phyloP scores from a whole-genome alignment of 2,888 invertebrate genomes.

The Leptopilina drosophilae region DNA sequence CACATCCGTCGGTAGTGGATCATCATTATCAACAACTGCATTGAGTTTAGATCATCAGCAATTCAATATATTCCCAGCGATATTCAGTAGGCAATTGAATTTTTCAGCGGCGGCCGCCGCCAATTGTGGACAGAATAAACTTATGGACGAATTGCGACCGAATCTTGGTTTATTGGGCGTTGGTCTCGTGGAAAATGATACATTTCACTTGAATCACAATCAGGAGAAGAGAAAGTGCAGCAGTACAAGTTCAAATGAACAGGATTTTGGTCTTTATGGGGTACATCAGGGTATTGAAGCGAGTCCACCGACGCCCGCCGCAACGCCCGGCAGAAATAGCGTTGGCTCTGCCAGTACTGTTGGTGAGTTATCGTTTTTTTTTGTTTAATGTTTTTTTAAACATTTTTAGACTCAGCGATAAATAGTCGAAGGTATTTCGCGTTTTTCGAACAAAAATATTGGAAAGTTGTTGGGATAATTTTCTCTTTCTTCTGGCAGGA shows the following conservation, averaged over 20 bases:
- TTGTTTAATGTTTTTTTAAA: no score
- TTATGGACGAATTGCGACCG: slow-evolving; percentile 92
- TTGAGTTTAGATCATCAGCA: slow-evolving; percentile 85
- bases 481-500: no score
- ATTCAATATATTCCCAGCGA: slow-evolving; percentile 94
- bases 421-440: no score
- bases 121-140: slow-evolving; percentile 85
- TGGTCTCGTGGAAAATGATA: slow-evolving; percentile 88
- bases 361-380: slow-evolving; percentile 63
- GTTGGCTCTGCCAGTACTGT: slow-evolving; percentile 71
- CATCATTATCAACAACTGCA: slow-evolving; percentile 78
- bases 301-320: slow-evolving; percentile 74
- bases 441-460: no score
- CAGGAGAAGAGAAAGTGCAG: slow-evolving; percentile 85
- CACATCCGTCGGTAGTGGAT: slow-evolving; percentile 80
- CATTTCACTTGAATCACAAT: slow-evolving; percentile 80
- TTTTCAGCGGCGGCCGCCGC: slow-evolving; percentile 81
- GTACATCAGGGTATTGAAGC: slow-evolving; percentile 77
- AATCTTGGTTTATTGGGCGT: slow-evolving; percentile 89
- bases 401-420: no score
- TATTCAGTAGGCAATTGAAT: slow-evolving; percentile 92
- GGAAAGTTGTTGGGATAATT: no score
- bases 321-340: slow-evolving; percentile 73
- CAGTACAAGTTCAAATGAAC: slow-evolving; percentile 88
- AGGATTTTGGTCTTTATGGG: slow-evolving; percentile 93